Evolutionary conservation across 2,113 vertebrate genomes (phyloP).

Genomic region (Calyptommatus sinebrachiatus): DNA sequence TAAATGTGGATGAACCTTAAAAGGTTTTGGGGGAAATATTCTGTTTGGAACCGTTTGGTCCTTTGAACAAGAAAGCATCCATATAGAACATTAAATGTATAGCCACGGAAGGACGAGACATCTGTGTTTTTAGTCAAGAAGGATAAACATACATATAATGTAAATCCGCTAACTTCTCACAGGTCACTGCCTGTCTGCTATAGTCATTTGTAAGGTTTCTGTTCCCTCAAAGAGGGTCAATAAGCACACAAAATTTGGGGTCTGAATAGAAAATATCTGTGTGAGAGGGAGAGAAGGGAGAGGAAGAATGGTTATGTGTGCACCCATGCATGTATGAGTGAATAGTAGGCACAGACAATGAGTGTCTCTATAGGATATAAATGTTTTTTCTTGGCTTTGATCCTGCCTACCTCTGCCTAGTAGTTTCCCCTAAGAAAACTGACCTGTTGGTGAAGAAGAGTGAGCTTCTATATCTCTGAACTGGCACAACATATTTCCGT

Average conservation of each 20-base stretch:
- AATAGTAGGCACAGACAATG: no score
- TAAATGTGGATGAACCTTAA: conserved; percentile 77
- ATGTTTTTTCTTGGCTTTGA: neutral
- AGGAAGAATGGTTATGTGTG: neutral
- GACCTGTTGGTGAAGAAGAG: neutral
- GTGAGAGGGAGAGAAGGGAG: neutral
- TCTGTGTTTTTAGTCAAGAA: conserved; percentile 65
- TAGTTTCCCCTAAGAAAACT: neutral
- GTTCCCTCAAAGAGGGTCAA: conserved; percentile 13
- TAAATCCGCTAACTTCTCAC: conserved; percentile 53
- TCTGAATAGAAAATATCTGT: neutral
- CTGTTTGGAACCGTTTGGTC: conserved; percentile 69
- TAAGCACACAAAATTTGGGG: conserved; percentile 25
- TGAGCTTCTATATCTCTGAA: neutral
- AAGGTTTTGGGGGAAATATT: conserved; percentile 77
- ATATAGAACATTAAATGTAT: conserved; percentile 61
- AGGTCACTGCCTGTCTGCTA: conserved; percentile 48
- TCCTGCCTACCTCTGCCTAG: neutral
- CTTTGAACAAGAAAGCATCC: conserved; percentile 68
- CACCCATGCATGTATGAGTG: no score
- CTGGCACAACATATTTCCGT: neutral
- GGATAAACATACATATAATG: conserved; percentile 55
- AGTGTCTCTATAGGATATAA: neutral
- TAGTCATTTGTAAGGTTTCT: conserved; percentile 36
- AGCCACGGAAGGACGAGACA: conserved; percentile 43